Base-by-base conservation (phyloP, 2,797 vertebrate species). In the Geotrypetes seraphini region DNA sequence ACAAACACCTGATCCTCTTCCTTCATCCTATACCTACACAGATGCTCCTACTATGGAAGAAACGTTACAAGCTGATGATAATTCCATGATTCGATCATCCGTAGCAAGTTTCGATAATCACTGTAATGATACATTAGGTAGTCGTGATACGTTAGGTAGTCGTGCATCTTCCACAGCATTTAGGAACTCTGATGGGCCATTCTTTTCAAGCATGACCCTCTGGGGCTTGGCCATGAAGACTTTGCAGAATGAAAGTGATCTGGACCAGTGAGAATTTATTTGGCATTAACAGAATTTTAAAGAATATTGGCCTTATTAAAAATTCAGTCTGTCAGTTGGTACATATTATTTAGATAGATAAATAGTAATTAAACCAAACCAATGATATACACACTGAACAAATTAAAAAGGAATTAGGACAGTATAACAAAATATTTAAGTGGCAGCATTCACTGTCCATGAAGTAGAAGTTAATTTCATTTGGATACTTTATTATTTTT, bases 191-290 rank as follows among this genome's bases (percentile, higher is more conserved):
- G 91, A 92, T 15, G 90, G 86, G 2, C 88, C 82, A 3, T 87
- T 93, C 25, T 90, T 91, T 64, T 90, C 90, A 37, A 89, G 90
- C 43, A 84, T 95, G 51, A 88, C 87, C 2, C 73, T 95, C 10
- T 95, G 92, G 91, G 91, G 90, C 14, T 63, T 95, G 25, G 89
- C 90, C 0, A 93, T 93, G 90, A 96, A 92, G 70, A 93, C 91
- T 0, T 71, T 95, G 55, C 93, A 94, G 60, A 94, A 89, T 10
- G 91, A 96, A 18, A 82, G 57, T 0, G 91, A 94, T 8, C 13
- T 81, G 59, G 83, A 81, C 1, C 83, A 82, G 5, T 87, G 62
- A 85, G 10, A 1, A 11, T 15, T 43, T 28, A 12, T 39, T 28
- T 15, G 7, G 4, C 3, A 7, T 33, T n/a, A 20, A 5, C 11